Percentiles rank a stretch among this genome's conserved stretches.
phyloP scores from a whole-genome alignment of 37 sponge, comb jelly and placozoan species.

The Agelas oroides region DNA sequence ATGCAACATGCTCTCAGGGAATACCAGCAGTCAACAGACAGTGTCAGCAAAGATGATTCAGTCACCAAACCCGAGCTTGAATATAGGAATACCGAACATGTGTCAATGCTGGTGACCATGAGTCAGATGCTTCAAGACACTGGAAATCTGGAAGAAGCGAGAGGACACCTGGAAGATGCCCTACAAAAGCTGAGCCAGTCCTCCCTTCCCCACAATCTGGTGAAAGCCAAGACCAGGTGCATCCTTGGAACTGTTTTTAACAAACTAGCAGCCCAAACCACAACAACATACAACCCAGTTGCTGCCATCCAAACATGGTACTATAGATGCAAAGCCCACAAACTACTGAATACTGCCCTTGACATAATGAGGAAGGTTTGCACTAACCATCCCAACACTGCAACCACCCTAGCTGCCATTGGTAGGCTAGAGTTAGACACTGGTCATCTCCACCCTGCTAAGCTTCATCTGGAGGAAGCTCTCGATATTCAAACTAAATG shows the following conservation, averaged over 20 bases:
- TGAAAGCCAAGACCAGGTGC: constrained; percentile 1
- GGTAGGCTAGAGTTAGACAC: background rate
- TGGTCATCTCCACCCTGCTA: background rate
- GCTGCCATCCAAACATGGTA: too few species aligned
- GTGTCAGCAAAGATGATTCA: too few species aligned
- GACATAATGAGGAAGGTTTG: background rate
- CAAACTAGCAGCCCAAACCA: too few species aligned
- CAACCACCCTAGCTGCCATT: background rate
- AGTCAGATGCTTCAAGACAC: background rate
- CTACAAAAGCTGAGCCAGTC: background rate
- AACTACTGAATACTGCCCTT: background rate
- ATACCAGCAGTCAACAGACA: too few species aligned
- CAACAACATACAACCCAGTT: too few species aligned
- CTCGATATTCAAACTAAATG: background rate
- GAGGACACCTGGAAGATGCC: background rate
- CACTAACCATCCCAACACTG: background rate
- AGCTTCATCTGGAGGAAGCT: background rate
- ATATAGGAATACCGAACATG: too few species aligned
- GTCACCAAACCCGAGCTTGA: too few species aligned
- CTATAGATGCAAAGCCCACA: background rate
- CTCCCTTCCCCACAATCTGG: background rate
- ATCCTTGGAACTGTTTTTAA: background rate
- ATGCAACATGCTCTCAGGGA: background rate
- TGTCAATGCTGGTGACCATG: background rate
- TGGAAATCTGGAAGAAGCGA: background rate